Evolutionary conservation across 2,888 invertebrate species (phyloP).

Genomic region (Seira ritae): DNA sequence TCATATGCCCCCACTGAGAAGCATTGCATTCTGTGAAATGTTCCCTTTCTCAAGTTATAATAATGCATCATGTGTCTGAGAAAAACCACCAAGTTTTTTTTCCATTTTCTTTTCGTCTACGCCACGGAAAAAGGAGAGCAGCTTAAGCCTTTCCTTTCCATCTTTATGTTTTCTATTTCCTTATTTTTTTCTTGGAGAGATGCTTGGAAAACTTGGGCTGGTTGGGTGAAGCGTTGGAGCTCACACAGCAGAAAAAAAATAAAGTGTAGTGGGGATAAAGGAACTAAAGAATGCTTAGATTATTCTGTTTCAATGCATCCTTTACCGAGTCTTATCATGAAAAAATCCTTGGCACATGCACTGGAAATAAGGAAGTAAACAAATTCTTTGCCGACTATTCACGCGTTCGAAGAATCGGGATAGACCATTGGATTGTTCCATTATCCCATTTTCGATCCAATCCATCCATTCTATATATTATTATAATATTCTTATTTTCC

Average conservation of each 20-base stretch:
- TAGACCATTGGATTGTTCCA: not conserved
- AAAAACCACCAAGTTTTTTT: not conserved
- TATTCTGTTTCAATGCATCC: not conserved
- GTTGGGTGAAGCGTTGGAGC: no score
- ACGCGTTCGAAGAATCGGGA: conserved; percentile 1
- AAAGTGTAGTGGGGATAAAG: not conserved
- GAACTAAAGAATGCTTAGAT: not conserved
- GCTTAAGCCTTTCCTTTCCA: no score
- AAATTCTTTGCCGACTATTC: not conserved
- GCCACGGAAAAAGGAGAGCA: no score
- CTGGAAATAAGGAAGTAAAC: conserved; percentile 10
- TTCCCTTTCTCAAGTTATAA: not conserved
- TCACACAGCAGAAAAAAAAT: not conserved
- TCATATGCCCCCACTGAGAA: no score
- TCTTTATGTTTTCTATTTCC: not conserved
- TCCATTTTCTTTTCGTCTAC: no score
- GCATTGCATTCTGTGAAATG: not conserved
- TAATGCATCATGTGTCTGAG: conserved; percentile 6
- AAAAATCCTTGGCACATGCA: not conserved
- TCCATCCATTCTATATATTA: not conserved
- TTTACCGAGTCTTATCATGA: not conserved
- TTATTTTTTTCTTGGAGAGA: not conserved
- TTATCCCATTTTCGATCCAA: not conserved
- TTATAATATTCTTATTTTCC: not conserved
- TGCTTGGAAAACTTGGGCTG: no score